A percentile compares a stretch with the other conserved stretches of the same genome.
Evolutionary conservation across 2,113 vertebrate genomes (phyloP).

Genomic region (Bostrychus sinensis): DNA sequence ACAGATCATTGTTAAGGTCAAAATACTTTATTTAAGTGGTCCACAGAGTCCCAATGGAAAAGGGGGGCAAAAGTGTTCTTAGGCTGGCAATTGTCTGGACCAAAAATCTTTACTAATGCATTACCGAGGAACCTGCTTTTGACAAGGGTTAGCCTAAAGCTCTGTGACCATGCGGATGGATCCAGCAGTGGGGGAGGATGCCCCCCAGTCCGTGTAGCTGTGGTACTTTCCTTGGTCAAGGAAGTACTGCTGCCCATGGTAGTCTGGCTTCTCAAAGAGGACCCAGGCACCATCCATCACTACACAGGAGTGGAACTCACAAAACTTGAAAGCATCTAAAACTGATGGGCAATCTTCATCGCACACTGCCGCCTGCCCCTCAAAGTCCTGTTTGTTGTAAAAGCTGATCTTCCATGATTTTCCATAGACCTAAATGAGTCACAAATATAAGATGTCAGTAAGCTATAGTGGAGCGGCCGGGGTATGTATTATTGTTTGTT

Average conservation of each 20-base stretch:
- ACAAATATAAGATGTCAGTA: neutral
- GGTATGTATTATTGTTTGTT: neutral
- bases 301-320: constrained; percentile 63
- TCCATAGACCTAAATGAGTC: constrained; percentile 46
- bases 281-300: constrained; percentile 68
- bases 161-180: constrained; percentile 70
- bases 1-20: neutral
- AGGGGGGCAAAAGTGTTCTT: neutral
- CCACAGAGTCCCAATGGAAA: neutral
- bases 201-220: constrained; percentile 67
- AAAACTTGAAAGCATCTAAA: constrained; percentile 53
- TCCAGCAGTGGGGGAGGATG: constrained; percentile 54
- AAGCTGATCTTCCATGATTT: constrained; percentile 65
- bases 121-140: neutral
- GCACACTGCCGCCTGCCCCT: constrained; percentile 57
- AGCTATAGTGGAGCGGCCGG: neutral
- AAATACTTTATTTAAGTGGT: neutral
- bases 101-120: too few relatives aligned
- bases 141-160: constrained; percentile 30
- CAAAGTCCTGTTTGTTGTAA: constrained; percentile 60
- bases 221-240: constrained; percentile 71
- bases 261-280: constrained; percentile 66
- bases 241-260: constrained; percentile 70
- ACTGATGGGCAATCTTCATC: constrained; percentile 60
- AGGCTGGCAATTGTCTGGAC: neutral